These are phyloP conservation scores for Chaetophractus vellerosus DNA, from an alignment of 2,797 vertebrate genomes.

Conservation along the genomic window DNA sequence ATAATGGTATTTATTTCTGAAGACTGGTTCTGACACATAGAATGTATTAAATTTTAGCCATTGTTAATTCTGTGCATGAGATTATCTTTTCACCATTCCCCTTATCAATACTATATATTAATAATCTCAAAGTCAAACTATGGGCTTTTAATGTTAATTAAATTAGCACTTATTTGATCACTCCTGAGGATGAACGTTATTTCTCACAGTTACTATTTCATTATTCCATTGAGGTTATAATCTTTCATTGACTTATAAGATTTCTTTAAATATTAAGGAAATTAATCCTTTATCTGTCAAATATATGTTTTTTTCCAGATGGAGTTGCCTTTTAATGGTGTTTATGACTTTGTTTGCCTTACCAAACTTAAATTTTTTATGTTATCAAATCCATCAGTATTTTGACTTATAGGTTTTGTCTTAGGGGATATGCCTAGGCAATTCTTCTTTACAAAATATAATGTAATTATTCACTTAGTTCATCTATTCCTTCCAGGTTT, in stretches of 20 bases:
- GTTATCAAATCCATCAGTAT: constrained; percentile 32
- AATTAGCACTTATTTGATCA: constrained; percentile 57
- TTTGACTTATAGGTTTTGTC: constrained; percentile 21
- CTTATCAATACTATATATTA: constrained; percentile 49
- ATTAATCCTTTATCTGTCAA: background rate
- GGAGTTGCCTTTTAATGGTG: constrained; percentile 49
- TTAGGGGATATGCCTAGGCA: background rate
- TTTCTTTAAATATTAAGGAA: constrained; percentile 64
- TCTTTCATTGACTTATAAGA: background rate
- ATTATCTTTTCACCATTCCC: background rate
- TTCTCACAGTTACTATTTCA: constrained; percentile 49
- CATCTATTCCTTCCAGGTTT: constrained; percentile 66
- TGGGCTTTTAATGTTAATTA: background rate
- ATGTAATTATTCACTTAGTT: constrained; percentile 72
- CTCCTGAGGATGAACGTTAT: background rate
- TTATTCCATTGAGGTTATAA: background rate
- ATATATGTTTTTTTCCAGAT: constrained; percentile 23
- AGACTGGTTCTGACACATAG: constrained; percentile 20
- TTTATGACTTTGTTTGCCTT: constrained; percentile 44
- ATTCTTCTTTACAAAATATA: constrained; percentile 58
- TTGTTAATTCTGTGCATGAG: background rate
- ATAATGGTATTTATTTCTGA: constrained; percentile 18
- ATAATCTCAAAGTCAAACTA: background rate
- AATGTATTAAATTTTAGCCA: constrained; percentile 49
- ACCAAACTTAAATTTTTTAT: constrained; percentile 47